Base-by-base conservation (phyloP, 2,797 vertebrate genomes). In the Crax fasciolata region DNA sequence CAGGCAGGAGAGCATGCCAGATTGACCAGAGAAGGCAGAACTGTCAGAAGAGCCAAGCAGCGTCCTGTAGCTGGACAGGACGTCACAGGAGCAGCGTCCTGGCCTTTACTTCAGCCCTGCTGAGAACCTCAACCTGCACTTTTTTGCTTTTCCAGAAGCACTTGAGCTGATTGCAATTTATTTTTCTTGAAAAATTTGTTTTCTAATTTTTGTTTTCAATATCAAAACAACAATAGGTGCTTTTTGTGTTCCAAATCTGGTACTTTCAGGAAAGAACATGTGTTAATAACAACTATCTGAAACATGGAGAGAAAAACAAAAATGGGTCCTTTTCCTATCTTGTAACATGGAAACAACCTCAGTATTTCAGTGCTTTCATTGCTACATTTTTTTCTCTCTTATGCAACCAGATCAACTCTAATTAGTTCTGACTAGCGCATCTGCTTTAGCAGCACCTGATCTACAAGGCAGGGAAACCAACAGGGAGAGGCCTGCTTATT, bases 371-470 rank as follows among this genome's bases (percentile, higher is more conserved):
- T 81, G 2, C 14, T 72, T 91, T 54, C 19, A 9, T 30, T 62
- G 43, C 46, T 73, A 43, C n/a, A 9, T 0, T 54, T 57, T 77
- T 82, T 68, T 49, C n/a, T 46, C 17, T 88, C 35, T 83, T 65
- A 80, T n/a, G 30, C 48, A 92, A 76, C 17, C 51, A 79, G 46
- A 82, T 81, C 59, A 81, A 70, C 51, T 77, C 65, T 83, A 89
- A 94, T 91, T 81, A 84, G 55, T 84, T 92, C 58, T 65, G 66
- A 94, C 65, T 95, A 81, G 72, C 78, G 39, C 76, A 91, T 85
- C 44, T 94, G 79, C 76, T 92, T 89, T 89, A 89, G 43, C 35
- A 92, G 58, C 72, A 89, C 75, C 81, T 91, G 75, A 92, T 87
- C 76, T 66, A 78, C 46, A 82, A 70, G 30, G 57, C 54, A 73